phyloP scores from a whole-genome alignment of 1,140 invertebrate species.

The Achatina immaculata region DNA sequence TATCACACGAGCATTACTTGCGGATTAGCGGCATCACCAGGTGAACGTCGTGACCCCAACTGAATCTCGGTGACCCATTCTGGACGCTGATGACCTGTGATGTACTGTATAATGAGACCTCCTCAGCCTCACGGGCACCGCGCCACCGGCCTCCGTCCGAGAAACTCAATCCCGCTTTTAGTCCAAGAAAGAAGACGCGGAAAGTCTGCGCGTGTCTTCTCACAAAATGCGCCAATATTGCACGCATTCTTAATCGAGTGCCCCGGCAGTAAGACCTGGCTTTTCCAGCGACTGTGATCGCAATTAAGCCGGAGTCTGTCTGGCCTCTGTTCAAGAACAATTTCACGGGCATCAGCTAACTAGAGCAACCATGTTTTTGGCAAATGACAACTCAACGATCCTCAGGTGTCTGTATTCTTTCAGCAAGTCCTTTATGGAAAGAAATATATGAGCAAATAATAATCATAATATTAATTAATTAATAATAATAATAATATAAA shows the following conservation, averaged over 20 bases:
- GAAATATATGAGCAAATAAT: too few relatives aligned
- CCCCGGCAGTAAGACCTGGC: too few relatives aligned
- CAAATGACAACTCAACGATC: too few relatives aligned
- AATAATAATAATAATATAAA: too few relatives aligned
- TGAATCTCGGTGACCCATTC: not conserved
- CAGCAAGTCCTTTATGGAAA: too few relatives aligned
- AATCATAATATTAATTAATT: too few relatives aligned
- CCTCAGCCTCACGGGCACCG: not conserved
- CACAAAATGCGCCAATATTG: conserved; percentile 7
- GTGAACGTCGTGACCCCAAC: not conserved
- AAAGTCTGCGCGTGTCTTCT: not conserved
- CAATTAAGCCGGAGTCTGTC: too few relatives aligned
- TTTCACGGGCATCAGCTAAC: too few relatives aligned
- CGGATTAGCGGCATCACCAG: not conserved
- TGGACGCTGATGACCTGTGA: not conserved
- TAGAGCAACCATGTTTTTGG: too few relatives aligned
- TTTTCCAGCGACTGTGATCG: too few relatives aligned
- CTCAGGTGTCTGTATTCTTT: too few relatives aligned
- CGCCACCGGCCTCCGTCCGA: not conserved
- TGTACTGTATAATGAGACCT: not conserved
- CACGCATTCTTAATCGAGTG: not conserved
- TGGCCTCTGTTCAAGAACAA: too few relatives aligned
- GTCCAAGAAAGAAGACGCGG: not conserved
- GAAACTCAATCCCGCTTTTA: not conserved
- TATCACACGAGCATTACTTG: not conserved